phyloP scores from a whole-genome alignment of 2,888 invertebrate species.

The Helleia helle region DNA sequence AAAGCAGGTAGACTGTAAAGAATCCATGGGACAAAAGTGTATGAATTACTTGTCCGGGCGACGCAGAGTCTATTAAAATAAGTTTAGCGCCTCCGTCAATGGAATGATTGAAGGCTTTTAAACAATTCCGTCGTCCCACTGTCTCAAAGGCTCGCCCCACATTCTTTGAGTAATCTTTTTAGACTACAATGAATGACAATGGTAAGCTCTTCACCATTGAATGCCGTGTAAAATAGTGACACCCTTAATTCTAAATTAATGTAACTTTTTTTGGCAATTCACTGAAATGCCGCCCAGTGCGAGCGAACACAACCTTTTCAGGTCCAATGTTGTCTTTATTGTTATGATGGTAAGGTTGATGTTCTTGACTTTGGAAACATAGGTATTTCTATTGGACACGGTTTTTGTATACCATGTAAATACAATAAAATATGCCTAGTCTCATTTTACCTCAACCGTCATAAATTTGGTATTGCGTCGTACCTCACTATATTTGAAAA shows the following conservation, averaged over 20 bases:
- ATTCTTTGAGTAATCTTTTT: slow-evolving; percentile 64
- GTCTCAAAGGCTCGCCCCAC: slow-evolving; percentile 62
- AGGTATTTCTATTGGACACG: slow-evolving; percentile 52
- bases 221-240: slow-evolving; percentile 44
- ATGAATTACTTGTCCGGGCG: slow-evolving; percentile 57
- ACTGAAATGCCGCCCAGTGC: slow-evolving; percentile 56
- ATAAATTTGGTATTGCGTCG: slow-evolving; percentile 51
- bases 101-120: slow-evolving; percentile 65
- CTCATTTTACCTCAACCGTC: slow-evolving; percentile 41
- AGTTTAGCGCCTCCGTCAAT: slow-evolving; percentile 67
- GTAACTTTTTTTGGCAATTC: slow-evolving; percentile 55
- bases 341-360: slow-evolving; percentile 21
- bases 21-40: slow-evolving; percentile 48
- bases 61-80: slow-evolving; percentile 69
- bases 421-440: slow-evolving; percentile 41
- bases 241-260: slow-evolving; percentile 57
- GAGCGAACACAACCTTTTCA: slow-evolving; percentile 18
- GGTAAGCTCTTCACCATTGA: slow-evolving; percentile 50
- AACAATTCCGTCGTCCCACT: slow-evolving; percentile 54
- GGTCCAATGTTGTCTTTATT: slow-evolving; percentile 9
- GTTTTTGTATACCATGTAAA: slow-evolving; percentile 42
- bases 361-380: slow-evolving; percentile 25
- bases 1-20: slow-evolving; percentile 41
- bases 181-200: slow-evolving; percentile 54
- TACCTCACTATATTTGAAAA: no score